Evolutionary conservation across 2,113 vertebrate species (phyloP).

Genomic region (Petrocephalus zakoni): DNA sequence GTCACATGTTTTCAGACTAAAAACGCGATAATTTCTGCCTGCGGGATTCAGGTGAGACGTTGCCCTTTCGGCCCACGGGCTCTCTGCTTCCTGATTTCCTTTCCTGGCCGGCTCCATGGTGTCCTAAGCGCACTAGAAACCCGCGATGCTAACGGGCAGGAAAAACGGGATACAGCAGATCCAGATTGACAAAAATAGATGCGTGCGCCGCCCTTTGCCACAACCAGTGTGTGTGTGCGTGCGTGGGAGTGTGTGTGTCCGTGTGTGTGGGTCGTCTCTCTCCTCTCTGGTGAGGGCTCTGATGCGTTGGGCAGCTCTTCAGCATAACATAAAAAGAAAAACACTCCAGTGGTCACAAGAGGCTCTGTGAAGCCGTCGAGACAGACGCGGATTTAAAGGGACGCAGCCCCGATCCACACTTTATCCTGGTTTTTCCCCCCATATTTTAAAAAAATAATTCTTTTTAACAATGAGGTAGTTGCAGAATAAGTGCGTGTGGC

Average conservation of each 20-base stretch:
- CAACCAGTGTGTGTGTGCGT: neutral
- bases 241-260: neutral
- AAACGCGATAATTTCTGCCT: neutral
- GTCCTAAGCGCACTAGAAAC: neutral
- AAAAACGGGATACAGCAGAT: constrained; percentile 6
- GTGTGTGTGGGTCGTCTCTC: neutral
- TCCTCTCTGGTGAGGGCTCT: neutral
- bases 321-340: neutral
- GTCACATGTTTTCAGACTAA: neutral
- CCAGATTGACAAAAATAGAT: neutral
- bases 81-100: neutral
- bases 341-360: neutral
- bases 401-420: neutral
- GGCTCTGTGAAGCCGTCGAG: neutral
- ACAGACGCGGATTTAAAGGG: neutral
- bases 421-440: neutral
- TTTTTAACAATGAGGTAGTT: neutral
- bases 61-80: neutral
- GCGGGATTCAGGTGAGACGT: neutral
- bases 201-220: neutral
- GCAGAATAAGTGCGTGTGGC: neutral
- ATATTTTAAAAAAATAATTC: neutral
- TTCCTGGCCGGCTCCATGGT: neutral
- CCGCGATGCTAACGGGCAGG: neutral
- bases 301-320: neutral